Conservation (phyloP, 2,888 invertebrate species). For the Parthenolecanium corni region DNA sequence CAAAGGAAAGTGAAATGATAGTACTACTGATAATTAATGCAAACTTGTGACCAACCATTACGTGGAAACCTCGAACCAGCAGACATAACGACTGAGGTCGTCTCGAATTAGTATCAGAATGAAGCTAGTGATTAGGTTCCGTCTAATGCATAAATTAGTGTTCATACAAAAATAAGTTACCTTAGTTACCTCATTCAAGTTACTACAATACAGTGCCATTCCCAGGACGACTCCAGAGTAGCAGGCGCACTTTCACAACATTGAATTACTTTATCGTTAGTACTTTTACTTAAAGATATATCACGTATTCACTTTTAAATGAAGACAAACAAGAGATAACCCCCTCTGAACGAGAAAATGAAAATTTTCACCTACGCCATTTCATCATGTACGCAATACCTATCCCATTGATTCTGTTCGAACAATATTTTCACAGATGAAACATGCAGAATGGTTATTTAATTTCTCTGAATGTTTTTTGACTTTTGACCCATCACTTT, state of each 20-base stretch:
- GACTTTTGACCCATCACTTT: background rate
- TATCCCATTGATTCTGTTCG: background rate
- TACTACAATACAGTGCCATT: slow-evolving; percentile 14
- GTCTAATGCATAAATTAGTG: background rate
- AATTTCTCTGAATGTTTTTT: background rate
- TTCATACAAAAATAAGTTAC: background rate
- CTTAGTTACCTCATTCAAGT: slow-evolving; percentile 2
- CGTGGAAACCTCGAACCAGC: no score
- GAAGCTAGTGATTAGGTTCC: background rate
- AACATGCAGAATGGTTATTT: background rate
- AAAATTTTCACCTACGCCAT: slow-evolving; percentile 26
- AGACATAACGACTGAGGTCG: no score
- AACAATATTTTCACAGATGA: background rate
- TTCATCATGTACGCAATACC: slow-evolving; percentile 12
- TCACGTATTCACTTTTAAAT: background rate
- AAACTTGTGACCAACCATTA: no score
- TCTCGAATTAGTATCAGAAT: no score
- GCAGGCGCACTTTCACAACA: background rate
- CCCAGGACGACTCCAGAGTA: slow-evolving; percentile 4
- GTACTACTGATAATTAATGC: background rate
- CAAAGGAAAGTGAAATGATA: background rate
- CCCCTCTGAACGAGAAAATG: slow-evolving; percentile 3
- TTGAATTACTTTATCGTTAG: background rate
- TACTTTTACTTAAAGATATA: slow-evolving; percentile 5
- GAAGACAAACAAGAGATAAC: slow-evolving; percentile 10